Evolutionary conservation across 2,888 invertebrate species (phyloP).

Genomic region (Meloe dianella): DNA sequence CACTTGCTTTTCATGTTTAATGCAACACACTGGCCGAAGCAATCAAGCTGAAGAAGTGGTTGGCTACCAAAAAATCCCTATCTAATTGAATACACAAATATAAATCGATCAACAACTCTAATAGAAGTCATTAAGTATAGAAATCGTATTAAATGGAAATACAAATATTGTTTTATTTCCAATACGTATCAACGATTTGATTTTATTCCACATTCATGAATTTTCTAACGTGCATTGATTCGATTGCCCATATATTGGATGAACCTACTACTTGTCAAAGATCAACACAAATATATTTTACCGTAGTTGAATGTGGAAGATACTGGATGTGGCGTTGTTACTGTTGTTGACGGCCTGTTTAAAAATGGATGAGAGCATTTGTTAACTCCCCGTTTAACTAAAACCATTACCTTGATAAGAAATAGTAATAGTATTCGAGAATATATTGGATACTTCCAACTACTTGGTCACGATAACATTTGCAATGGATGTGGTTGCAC

Average conservation of each 20-base stretch:
- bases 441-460: slow-evolving; percentile 43
- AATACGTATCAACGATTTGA: no score
- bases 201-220: slow-evolving; percentile 18
- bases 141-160: no score
- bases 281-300: slow-evolving; percentile 40
- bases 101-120: neutral
- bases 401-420: slow-evolving; percentile 51
- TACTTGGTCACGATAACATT: slow-evolving; percentile 51
- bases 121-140: neutral
- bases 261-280: neutral
- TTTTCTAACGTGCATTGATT: slow-evolving; percentile 20
- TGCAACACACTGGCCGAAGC: slow-evolving; percentile 52
- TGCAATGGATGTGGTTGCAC: slow-evolving; percentile 51
- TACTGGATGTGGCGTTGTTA: slow-evolving; percentile 31
- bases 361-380: slow-evolving; percentile 53
- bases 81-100: slow-evolving; percentile 2
- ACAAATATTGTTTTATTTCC: no score
- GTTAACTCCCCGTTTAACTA: slow-evolving; percentile 36
- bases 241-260: slow-evolving; percentile 18
- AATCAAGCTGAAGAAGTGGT: slow-evolving; percentile 49
- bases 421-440: slow-evolving; percentile 39
- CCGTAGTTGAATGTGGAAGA: slow-evolving; percentile 34
- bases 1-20: slow-evolving; percentile 58
- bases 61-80: slow-evolving; percentile 28
- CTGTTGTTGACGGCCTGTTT: slow-evolving; percentile 46